Conservation (phyloP, 35 echinoderm and acorn worm genomes). For the Lytechinus variegatus region DNA sequence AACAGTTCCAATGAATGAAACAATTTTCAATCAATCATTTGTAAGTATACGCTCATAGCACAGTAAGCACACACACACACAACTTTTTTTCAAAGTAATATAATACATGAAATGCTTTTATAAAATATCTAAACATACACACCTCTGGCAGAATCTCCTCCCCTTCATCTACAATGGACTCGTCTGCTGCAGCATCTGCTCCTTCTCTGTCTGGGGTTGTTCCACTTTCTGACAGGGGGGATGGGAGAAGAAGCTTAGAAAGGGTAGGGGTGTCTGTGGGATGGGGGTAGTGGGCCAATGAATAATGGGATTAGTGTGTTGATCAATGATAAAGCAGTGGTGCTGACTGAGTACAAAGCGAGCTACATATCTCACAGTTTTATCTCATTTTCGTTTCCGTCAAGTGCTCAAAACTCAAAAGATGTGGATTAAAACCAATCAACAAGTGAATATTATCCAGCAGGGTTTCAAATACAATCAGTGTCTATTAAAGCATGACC, state of each 20-base stretch:
- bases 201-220: constrained; percentile 21
- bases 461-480: not conserved
- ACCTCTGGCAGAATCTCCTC: constrained; percentile 25
- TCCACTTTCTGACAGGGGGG: constrained; percentile 46
- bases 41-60: too few species aligned
- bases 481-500: too few species aligned
- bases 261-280: constrained; percentile 42
- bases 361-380: not conserved
- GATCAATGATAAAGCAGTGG: not conserved
- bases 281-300: not conserved
- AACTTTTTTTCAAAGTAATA: too few species aligned
- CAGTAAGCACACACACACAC: too few species aligned
- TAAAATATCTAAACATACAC: not conserved
- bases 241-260: constrained; percentile 58
- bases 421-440: not conserved
- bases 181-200: constrained; percentile 13
- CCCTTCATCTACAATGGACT: constrained; percentile 20
- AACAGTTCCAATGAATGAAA: too few species aligned
- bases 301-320: not conserved
- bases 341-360: not conserved
- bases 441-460: not conserved
- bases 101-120: too few species aligned
- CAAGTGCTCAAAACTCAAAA: not conserved
- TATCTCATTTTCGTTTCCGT: not conserved
- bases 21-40: too few species aligned